A percentile compares a stretch with the other conserved stretches of the same genome.
These are phyloP conservation scores for Shinisaurus crocodilurus DNA, from an alignment of 2,113 vertebrate genomes.

Conservation along the genomic window DNA sequence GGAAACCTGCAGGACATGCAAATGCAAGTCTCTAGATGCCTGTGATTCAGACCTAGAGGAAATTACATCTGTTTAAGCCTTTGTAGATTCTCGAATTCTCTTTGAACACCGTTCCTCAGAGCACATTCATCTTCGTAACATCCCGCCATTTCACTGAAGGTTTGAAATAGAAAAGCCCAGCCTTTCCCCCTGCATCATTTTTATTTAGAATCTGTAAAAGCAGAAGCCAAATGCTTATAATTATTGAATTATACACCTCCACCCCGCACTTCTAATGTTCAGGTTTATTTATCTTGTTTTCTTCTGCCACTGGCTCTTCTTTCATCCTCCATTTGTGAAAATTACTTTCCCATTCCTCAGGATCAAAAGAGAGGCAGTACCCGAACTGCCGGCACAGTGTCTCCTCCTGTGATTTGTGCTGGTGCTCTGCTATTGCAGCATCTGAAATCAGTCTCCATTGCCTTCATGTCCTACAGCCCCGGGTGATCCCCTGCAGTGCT, in stretches of 20 bases:
- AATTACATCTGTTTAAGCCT: slow-evolving; percentile 32
- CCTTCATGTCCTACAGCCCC: background rate
- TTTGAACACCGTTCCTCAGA: slow-evolving; percentile 30
- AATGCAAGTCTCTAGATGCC: slow-evolving; percentile 29
- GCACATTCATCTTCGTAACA: background rate
- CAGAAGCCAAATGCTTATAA: slow-evolving; percentile 1
- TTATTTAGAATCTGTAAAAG: background rate
- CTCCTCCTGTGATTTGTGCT: background rate
- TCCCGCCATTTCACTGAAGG: background rate
- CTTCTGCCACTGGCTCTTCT: slow-evolving; percentile 38
- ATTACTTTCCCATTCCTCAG: slow-evolving; percentile 27
- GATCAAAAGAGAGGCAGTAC: slow-evolving; percentile 43
- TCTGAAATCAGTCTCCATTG: background rate
- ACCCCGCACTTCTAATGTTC: background rate
- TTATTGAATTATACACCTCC: background rate
- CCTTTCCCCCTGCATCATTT: slow-evolving; percentile 6
- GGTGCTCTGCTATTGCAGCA: background rate
- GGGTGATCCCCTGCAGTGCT: fast-evolving
- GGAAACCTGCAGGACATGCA: slow-evolving; percentile 5
- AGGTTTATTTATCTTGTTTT: slow-evolving; percentile 54
- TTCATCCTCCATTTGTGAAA: slow-evolving; percentile 49
- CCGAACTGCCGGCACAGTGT: background rate
- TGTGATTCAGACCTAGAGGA: slow-evolving; percentile 29
- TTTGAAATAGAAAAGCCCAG: background rate
- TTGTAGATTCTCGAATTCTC: slow-evolving; percentile 32